Evolutionary conservation across 2,113 vertebrate species (phyloP).

Genomic region (Barnardius zonarius): DNA sequence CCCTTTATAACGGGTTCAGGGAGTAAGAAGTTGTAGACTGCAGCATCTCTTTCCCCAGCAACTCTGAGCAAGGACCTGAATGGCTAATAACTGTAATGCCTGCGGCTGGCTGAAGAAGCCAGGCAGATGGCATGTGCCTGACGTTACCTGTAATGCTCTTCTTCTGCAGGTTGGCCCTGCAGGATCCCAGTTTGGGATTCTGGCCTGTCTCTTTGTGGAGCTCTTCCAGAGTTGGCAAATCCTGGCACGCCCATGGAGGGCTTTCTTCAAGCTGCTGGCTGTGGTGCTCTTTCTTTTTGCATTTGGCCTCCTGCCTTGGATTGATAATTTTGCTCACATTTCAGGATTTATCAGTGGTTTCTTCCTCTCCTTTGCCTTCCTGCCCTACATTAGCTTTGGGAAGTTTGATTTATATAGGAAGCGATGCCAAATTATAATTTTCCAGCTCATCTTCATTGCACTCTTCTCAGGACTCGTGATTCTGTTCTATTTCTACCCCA

Average conservation of each 20-base stretch:
- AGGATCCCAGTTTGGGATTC: constrained; percentile 96
- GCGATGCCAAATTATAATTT: constrained; percentile 94
- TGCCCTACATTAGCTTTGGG: constrained; percentile 98
- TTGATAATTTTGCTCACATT: constrained; percentile 98
- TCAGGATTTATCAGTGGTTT: constrained; percentile 94
- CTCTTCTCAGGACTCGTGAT: constrained; percentile 94
- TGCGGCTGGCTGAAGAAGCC: background rate
- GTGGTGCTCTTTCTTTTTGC: constrained; percentile 96
- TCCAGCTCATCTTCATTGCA: constrained; percentile 89
- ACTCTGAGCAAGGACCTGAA: background rate
- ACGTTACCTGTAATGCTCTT: background rate
- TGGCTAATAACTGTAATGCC: background rate
- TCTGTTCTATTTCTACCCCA: constrained; percentile 93
- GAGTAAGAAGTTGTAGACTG: background rate
- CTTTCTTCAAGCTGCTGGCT: constrained; percentile 92
- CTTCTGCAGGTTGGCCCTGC: constrained; percentile 91
- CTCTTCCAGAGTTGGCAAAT: constrained; percentile 99
- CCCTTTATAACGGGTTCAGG: background rate
- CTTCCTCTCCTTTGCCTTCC: constrained; percentile 96
- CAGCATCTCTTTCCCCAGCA: background rate
- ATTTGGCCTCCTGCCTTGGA: constrained; percentile 97
- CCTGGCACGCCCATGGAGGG: constrained; percentile 93
- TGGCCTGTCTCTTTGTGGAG: constrained; percentile 98
- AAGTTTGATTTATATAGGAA: constrained; percentile 96
- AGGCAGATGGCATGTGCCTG: background rate